Conservation (phyloP, 2,113 vertebrate genomes). For the Callipepla squamata region DNA sequence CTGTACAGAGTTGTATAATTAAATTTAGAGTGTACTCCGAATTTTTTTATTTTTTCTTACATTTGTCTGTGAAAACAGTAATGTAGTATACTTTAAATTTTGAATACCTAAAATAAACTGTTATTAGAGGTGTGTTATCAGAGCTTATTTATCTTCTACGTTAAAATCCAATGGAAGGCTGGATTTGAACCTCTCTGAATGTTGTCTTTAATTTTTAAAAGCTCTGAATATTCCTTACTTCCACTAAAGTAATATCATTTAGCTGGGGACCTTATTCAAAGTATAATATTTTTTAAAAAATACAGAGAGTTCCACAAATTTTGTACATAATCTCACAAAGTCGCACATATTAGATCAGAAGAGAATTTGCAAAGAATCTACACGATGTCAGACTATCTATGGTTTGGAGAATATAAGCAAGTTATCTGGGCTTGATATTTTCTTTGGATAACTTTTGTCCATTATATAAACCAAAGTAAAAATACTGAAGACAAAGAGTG, state of each 20-base stretch:
- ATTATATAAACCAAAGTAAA: background rate
- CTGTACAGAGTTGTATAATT: background rate
- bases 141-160: background rate
- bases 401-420: background rate
- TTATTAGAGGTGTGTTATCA: background rate
- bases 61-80: background rate
- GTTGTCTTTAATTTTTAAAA: background rate
- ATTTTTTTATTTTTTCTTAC: conserved; percentile 1
- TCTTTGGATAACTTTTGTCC: background rate
- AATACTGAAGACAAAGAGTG: background rate
- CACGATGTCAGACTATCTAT: background rate
- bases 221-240: background rate
- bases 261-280: background rate
- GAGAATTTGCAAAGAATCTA: background rate
- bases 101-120: background rate
- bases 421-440: background rate
- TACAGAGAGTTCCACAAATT: background rate
- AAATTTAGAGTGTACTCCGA: background rate
- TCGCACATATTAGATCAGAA: background rate
- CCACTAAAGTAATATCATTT: background rate
- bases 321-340: background rate
- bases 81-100: background rate
- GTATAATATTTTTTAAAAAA: background rate
- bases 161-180: background rate
- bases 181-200: background rate